A percentile compares a stretch with the other conserved stretches of the same genome.
phyloP scores from a whole-genome alignment of 2,888 invertebrate species.

The Watsonalla binaria region DNA sequence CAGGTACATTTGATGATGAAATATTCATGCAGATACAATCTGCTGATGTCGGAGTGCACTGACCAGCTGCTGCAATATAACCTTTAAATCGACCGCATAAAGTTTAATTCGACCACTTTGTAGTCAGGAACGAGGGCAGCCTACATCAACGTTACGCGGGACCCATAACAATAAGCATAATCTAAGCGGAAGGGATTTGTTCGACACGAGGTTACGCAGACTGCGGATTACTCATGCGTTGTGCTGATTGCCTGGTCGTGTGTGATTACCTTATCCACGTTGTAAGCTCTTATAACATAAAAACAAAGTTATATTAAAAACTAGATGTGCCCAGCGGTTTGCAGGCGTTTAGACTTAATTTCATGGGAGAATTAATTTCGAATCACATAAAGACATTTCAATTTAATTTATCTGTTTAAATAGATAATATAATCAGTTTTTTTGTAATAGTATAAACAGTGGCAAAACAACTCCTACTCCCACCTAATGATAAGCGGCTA shows the following conservation, averaged over 20 bases:
- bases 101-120: conserved; percentile 16
- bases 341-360: too few species aligned
- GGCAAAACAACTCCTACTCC: too few species aligned
- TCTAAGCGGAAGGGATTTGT: conserved; percentile 51
- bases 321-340: too few species aligned
- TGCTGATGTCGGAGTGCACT: conserved; percentile 29
- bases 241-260: conserved; percentile 25
- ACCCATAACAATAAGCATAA: conserved; percentile 57
- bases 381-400: too few species aligned
- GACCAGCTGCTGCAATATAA: conserved; percentile 15
- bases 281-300: too few species aligned
- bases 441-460: too few species aligned
- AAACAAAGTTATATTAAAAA: too few species aligned
- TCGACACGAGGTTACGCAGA: conserved; percentile 34
- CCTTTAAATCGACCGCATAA: conserved; percentile 19
- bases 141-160: conserved; percentile 31
- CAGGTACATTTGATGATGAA: conserved; percentile 43
- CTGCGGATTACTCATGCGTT: conserved; percentile 20
- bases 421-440: too few species aligned
- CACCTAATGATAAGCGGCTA: too few species aligned
- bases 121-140: conserved; percentile 32
- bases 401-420: too few species aligned
- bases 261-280: conserved; percentile 1
- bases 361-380: too few species aligned
- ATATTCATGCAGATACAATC: conserved; percentile 53